Evolutionary conservation across 2,888 invertebrate genomes (phyloP), one percentile per base, ranked within the genome.

Genomic region (Adelphocoris suturalis): DNA sequence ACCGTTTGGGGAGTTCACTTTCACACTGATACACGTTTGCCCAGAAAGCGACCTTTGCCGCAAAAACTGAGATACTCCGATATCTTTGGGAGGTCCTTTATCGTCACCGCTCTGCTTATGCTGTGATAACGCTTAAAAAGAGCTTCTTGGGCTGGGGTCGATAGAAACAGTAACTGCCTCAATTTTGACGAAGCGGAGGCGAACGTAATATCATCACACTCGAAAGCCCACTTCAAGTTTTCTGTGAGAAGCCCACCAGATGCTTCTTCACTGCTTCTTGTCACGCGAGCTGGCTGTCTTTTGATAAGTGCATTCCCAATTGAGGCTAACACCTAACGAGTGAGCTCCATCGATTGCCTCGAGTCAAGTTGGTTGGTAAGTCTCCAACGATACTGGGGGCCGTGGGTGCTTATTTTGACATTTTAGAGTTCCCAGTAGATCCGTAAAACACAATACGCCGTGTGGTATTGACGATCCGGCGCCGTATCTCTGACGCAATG

Each of bases 171-270:
- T 68, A 23, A 23, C 68, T 23, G 23, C 68, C 23, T 68, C 68
- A 68, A 68, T 68, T 68, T 68, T 19, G 68, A 23, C 23, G 68
- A 19, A 27, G 5, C 37, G 37, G 37, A 37, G 37, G 37, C 37
- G 68, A 27, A 27, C 19, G 2, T 7, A 12, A 7, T 23, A 27
- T 68, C 61, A 68, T 19, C 19, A 19, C 68, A 52, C n/a, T 78
- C 46, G 16, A 4, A 14, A 78, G 46, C 37, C 46, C 78, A 76
- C 78, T 46, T 1, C 14, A 14, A 28, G 23, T 19, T 47, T 78
- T 47, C 78, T 37, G 78, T 78, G 78, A 78, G 78, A 78, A 78
- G 28, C 37, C 78, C 37, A 46, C 78, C 78, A 78, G 78, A 78
- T 78, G 78, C 78, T 78, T 78, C 78, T 47, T 78, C 78, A 78